These are phyloP conservation scores for Neogale vison DNA, from an alignment of 2,113 vertebrate genomes.

Conservation along the genomic window DNA sequence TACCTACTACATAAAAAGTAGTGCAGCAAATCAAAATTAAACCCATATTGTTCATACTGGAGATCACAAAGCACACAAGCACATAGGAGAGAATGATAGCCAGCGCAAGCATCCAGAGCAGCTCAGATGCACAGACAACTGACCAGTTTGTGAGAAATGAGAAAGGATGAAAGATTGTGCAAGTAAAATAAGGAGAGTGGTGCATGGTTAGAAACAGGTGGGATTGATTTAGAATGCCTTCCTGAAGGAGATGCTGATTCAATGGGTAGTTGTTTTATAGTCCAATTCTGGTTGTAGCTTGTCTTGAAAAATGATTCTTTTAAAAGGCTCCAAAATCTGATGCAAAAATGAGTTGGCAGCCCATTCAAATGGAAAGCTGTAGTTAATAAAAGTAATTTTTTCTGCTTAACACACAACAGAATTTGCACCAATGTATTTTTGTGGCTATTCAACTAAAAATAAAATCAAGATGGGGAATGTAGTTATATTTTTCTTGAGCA, in stretches of 20 bases:
- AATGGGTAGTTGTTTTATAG: background rate
- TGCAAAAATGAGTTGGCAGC: background rate
- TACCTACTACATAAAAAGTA: background rate
- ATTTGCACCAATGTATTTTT: slow-evolving; percentile 51
- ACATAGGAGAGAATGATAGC: background rate
- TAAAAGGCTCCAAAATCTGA: background rate
- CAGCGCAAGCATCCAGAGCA: background rate
- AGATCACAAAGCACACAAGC: background rate
- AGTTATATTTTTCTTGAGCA: background rate
- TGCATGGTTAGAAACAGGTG: background rate
- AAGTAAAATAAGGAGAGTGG: background rate
- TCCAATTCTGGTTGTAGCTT: background rate
- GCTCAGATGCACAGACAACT: background rate
- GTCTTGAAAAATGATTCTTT: slow-evolving; percentile 25
- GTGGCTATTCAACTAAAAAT: slow-evolving; percentile 56
- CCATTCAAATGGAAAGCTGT: slow-evolving; percentile 24
- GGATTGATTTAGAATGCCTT: background rate
- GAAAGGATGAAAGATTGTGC: background rate
- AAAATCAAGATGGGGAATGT: slow-evolving; percentile 14
- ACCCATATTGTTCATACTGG: background rate
- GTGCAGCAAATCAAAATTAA: background rate
- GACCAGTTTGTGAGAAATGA: background rate
- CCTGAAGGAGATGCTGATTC: background rate
- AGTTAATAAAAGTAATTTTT: slow-evolving; percentile 52
- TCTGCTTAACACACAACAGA: background rate